Base-by-base conservation (phyloP, 2,113 vertebrate genomes). In the Trogon surrucura region DNA sequence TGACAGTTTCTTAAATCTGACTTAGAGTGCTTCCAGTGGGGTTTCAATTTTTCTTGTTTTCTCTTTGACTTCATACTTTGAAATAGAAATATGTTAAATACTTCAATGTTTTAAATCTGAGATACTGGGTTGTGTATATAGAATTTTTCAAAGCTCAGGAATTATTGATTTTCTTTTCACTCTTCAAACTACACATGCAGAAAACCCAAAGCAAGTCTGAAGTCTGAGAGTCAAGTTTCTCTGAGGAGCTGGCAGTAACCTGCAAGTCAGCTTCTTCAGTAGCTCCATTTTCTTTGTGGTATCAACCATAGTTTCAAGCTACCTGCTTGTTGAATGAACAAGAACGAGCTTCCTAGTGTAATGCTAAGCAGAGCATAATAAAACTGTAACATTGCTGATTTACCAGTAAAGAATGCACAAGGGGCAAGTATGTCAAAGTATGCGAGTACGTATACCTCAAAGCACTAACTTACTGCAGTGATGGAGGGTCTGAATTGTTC, bases 1-100 rank as follows among this genome's bases (percentile, higher is more conserved):
- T 93, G 89, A 58, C 64, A 94, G 53, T 84, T 81, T 94, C 73
- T 96, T 77, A 91, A 96, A 95, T 96, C 93, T 90, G 88, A 58
- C 25, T 87, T 93, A 4, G 21, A 51, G 38, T 16, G 26, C 25
- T 75, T 85, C n/a, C 32, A 21, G 5, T 77, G 80, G 74, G 81
- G 88, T 87, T 92, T 93, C 53, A 86, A n/a, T 56, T 91, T 72
- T 83, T 84, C 20, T 41, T 58, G 32, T 56, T 66, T 84, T 53
- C 26, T 69, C 22, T 71, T 85, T 83, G 13, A n/a, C 11, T 69
- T 86, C 93, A 21, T 72, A 53, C 57, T 89, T 90, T 72, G 80
- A 91, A 93, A 66, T 79, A 79, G 17, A 84, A 56, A 22, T 83
- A 58, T 57, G 89, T 92, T 60, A 92, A 95, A 60, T 84, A 32